These are phyloP conservation scores for Hylaeus volcanicus DNA, from an alignment of 1,140 invertebrate genomes.

Conservation along the genomic window DNA sequence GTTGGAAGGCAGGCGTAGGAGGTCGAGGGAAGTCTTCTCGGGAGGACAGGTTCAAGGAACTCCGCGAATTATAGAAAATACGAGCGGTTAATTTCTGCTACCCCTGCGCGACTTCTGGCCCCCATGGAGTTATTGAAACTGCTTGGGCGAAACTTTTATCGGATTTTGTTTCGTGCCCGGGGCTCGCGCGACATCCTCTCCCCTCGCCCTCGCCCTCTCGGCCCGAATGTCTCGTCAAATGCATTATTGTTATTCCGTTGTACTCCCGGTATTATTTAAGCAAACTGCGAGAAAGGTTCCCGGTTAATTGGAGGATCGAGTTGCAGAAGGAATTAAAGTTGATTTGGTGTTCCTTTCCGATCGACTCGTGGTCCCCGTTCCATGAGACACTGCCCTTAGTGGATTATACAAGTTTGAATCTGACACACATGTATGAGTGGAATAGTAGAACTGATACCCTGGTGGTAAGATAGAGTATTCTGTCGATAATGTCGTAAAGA, in stretches of 20 bases:
- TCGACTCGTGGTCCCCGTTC: too few species aligned
- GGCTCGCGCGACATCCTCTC: background rate
- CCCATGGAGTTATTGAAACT: slow-evolving; percentile 22
- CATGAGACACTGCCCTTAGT: too few species aligned
- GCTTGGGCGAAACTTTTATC: slow-evolving; percentile 29
- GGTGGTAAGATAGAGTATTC: too few species aligned
- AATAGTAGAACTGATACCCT: too few species aligned
- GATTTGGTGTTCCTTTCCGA: too few species aligned
- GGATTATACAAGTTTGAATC: too few species aligned
- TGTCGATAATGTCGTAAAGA: too few species aligned
- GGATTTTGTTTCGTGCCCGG: background rate
- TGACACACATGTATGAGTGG: too few species aligned
- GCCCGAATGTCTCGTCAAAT: background rate
- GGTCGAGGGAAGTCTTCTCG: slow-evolving; percentile 40
- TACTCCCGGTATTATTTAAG: background rate
- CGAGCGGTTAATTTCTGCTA: slow-evolving; percentile 30
- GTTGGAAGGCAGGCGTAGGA: slow-evolving; percentile 17
- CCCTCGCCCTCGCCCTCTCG: too few species aligned
- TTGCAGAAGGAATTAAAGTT: background rate
- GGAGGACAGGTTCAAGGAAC: slow-evolving; percentile 53
- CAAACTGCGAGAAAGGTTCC: background rate
- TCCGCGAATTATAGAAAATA: slow-evolving; percentile 56
- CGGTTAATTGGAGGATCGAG: background rate
- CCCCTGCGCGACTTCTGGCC: slow-evolving; percentile 3
- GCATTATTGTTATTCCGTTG: background rate